phyloP scores from a whole-genome alignment of 1,140 invertebrate species.

The Rhynchophorus ferrugineus region DNA sequence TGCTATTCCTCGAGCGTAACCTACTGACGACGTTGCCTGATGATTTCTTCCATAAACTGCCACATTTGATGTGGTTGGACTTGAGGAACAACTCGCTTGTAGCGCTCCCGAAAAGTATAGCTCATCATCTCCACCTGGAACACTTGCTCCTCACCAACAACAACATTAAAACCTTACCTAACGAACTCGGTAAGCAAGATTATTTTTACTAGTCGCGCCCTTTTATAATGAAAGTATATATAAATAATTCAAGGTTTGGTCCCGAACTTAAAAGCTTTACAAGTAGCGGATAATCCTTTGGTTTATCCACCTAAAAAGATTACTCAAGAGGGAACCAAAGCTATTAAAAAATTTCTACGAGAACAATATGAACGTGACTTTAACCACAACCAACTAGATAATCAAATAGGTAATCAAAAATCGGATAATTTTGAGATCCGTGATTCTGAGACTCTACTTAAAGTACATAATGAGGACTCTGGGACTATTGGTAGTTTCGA shows the following conservation, averaged over 20 bases:
- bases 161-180: constrained; percentile 30
- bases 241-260: constrained; percentile 24
- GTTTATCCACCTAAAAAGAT: constrained; percentile 30
- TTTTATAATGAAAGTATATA: too few relatives aligned
- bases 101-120: constrained; percentile 34
- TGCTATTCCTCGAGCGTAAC: constrained; percentile 41
- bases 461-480: constrained; percentile 11
- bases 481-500: neutral
- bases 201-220: neutral
- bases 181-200: constrained; percentile 32
- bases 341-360: constrained; percentile 28
- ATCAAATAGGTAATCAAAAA: too few relatives aligned
- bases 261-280: constrained; percentile 34
- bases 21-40: constrained; percentile 32
- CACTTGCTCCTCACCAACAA: constrained; percentile 38
- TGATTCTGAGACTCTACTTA: constrained; percentile 13
- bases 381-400: too few relatives aligned
- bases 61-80: constrained; percentile 39
- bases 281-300: constrained; percentile 37
- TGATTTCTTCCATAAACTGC: constrained; percentile 36
- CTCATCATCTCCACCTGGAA: constrained; percentile 37
- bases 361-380: constrained; percentile 28
- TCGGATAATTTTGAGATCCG: too few relatives aligned
- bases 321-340: constrained; percentile 29
- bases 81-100: constrained; percentile 37